Base-by-base conservation (phyloP, 35 echinoderm and acorn worm genomes). In the Apostichopus japonicus region DNA sequence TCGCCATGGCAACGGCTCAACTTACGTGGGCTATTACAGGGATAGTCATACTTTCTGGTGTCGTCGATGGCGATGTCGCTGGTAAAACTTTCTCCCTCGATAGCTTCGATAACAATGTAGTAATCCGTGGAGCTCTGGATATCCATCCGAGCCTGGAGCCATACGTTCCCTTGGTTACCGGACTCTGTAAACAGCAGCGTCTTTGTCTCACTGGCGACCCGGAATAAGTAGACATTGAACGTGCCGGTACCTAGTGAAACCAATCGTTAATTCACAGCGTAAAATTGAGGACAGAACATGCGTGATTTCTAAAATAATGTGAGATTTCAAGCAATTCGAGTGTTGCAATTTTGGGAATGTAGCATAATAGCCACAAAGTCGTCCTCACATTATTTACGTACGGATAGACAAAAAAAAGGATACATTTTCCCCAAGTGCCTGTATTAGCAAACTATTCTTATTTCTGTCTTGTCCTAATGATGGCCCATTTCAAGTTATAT, bases 31-130 rank as follows among this genome's bases (percentile, higher is more conserved):
- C 51, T 87, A 58, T 78, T 56, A 59, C 94, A 96, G 54, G 71
- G 24, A 33, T 83, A 84, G 1, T 76, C 56, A 78, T 91, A 94
- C 1, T 95, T 44, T 16, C 91, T 94, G 62, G 93, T 94, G 24
- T 94, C 94, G 70, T 95, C 96, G 9, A 95, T 77, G 24, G 96
- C 94, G 54, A 99, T 96, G 84, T 99, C 97, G 56, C 97, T 92
- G 52, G 93, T 94, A 51, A 80, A 92, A 90, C 90, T 91, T 10
- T 61, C 62, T 63, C 93, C 93, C 9, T 91, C 91, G 1, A 99
- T 81, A 4, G 90, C 97, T 79, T 99, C 97, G 70, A 99, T 92
- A 3, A 90, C 80, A 4, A 99, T 71, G 77, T 88, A 65, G 86
- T 80, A 96, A 13, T 92, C 92, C 14, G 56, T 91, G 3, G 65